Evolutionary conservation across 2,113 vertebrate species (phyloP).

Genomic region (Oreochromis spilurus): DNA sequence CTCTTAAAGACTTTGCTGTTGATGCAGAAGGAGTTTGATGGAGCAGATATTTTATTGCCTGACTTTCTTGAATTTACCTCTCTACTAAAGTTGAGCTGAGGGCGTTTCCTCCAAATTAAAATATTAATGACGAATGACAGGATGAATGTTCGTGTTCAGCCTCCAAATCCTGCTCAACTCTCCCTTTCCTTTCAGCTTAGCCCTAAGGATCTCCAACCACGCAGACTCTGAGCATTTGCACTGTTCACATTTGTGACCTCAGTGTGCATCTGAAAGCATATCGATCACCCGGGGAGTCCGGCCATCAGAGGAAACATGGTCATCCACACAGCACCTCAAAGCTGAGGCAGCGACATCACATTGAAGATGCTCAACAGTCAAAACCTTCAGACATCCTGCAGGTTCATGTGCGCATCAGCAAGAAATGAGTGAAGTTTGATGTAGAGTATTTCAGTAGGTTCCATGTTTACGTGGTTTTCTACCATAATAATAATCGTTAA

Average conservation of each 20-base stretch:
- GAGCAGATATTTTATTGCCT: not conserved
- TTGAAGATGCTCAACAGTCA: not conserved
- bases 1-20: not conserved
- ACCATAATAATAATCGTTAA: not conserved
- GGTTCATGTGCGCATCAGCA: not conserved
- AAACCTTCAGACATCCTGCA: not conserved
- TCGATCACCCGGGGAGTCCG: fast-evolving
- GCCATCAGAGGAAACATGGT: not conserved
- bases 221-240: not conserved
- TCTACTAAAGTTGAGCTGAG: not conserved
- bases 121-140: not conserved
- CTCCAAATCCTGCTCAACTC: not conserved
- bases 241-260: not conserved
- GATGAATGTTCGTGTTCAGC: not conserved
- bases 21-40: not conserved
- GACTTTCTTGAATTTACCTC: not conserved
- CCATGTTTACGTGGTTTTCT: not conserved
- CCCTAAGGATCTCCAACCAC: not conserved
- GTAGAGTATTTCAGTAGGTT: not conserved
- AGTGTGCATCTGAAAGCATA: not conserved
- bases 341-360: not conserved
- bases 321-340: not conserved
- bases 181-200: not conserved
- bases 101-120: not conserved
- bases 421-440: not conserved